Base-by-base conservation (phyloP, 2,113 vertebrate genomes). In the Brevimyrus niger region DNA sequence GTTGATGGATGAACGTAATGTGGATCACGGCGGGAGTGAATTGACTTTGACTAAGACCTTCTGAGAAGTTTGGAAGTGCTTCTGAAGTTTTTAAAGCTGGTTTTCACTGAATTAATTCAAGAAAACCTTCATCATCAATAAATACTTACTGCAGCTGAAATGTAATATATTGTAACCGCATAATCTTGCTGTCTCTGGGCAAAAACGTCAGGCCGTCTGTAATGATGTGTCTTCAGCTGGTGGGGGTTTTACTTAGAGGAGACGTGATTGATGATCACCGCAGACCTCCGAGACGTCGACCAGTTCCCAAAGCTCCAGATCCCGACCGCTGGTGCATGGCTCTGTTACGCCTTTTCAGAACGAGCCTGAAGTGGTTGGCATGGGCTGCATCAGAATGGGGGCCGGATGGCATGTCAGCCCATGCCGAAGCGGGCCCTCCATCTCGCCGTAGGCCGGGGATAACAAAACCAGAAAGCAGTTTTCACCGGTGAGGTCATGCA, bases 401-500 rank as follows among this genome's bases (percentile, higher is more conserved):
- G 23, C 50, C 31, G 46, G 55, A 21, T 48, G 50, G 11, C 21
- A 86, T 50, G 46, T 88, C 19, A 42, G 46, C 35, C 44, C 44
- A 0, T 61, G 87, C 89, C 87, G 73, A 46, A 51, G 21, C 9
- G 0, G 23, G 51, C 10, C 88, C 88, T 61, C 50, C 21, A 42
- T 23, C 38, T 7, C 1, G 88, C 80, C 23, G 11, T 4, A 11
- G 51, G 76, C 51, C 27, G 35, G 23, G 80, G n/a, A 84, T 55
- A 48, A 46, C 38, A 73, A 89, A 83, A 84, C 76, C 35, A 84
- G 76, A 84, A 55, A 21, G 51, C 50, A 84, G 51, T 84, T 85
- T 89, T 89, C 50, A 84, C 35, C 21, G 8, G n/a, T 89, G 76
- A 89, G 27, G 38, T 89, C 88, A 89, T 84, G 7, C 50, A 9